Evolutionary conservation across 2,797 vertebrate species (phyloP), one percentile per base, ranked within the genome.

Genomic region (Gallinago solitaria): DNA sequence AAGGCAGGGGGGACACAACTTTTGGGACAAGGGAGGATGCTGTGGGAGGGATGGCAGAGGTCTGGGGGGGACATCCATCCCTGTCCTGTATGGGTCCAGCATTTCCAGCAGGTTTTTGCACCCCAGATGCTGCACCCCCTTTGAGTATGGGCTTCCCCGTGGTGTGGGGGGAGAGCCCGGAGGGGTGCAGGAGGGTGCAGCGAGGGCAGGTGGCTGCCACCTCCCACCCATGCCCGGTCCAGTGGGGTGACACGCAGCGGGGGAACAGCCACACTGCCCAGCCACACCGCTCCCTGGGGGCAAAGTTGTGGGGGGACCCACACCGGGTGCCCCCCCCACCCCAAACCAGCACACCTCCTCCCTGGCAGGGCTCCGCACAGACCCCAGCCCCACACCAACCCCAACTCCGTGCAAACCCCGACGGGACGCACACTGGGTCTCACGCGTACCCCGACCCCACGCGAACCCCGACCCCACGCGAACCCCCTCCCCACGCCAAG

Each of bases 121-220:
- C 39, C 41, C 53, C 47, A 7, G 32, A 11, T 19, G 16, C 59
- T 75, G 77, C 73, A 78, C 5, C 10, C 33, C 56, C 45, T 2
- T 56, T 59, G 37, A 5, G 30, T 17, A 20, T 0, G 11, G 27
- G n/a, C 59, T 41, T 32, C 19, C 27, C 68, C 1, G 1, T 21
- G 64, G 8, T 4, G 45, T 5, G 7, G 33, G 45, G 74, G 35
- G 30, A 32, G 53, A 92, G 23, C 54, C 48, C 1, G 2, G 45
- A 39, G 45, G 35, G 19, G 25, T n/a, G 73, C 68, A 48, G 59
- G 7, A 30, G 35, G 15, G 32, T 24, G 30, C 70, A 70, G 76
- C 5, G 30, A 35, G 21, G 59, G 63, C 48, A 64, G 53, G 69
- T 63, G 60, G 53, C 75, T 64, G 75, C 79, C 53, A 50, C 0